These are phyloP conservation scores for Cydia splendana DNA, from an alignment of 1,140 invertebrate species.

Conservation along the genomic window DNA sequence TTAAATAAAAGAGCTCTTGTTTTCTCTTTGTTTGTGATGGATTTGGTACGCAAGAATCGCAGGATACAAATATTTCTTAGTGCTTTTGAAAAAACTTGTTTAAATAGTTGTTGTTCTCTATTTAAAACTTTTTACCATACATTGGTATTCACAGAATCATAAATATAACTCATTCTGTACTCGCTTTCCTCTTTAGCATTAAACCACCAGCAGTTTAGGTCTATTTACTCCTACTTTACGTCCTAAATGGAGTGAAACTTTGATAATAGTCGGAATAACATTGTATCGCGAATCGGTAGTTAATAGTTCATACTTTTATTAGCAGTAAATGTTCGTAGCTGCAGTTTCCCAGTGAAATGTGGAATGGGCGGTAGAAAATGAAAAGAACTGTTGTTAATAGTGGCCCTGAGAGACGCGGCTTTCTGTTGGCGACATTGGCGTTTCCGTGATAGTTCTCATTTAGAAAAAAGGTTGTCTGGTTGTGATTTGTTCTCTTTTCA, in stretches of 20 bases:
- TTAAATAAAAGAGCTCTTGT: too few relatives aligned
- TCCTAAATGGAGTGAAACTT: constrained; percentile 25
- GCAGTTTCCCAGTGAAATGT: not conserved
- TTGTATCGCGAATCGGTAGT: constrained; percentile 16
- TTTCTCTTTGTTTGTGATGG: too few relatives aligned
- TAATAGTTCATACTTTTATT: constrained; percentile 33
- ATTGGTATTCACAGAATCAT: not conserved
- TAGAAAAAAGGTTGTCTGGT: not conserved
- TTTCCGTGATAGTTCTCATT: constrained; percentile 12
- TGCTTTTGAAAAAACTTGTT: too few relatives aligned
- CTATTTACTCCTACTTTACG: constrained; percentile 17
- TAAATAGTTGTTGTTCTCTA: not conserved
- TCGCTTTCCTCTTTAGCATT: constrained; percentile 1
- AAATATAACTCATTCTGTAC: not conserved
- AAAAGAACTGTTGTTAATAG: not conserved
- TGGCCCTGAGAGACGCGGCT: not conserved
- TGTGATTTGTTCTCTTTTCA: not conserved
- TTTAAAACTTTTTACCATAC: not conserved
- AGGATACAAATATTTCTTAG: too few relatives aligned
- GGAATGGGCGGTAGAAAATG: constrained; percentile 4
- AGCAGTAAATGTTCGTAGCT: constrained; percentile 19
- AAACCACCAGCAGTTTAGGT: constrained; percentile 10
- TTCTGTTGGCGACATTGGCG: not conserved
- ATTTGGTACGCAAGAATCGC: too few relatives aligned
- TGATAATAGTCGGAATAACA: constrained; percentile 23